Evolutionary conservation across 2,113 vertebrate genomes (phyloP), one percentile per base, ranked within the genome.

Genomic region (Sinocyclocheilus grahami): DNA sequence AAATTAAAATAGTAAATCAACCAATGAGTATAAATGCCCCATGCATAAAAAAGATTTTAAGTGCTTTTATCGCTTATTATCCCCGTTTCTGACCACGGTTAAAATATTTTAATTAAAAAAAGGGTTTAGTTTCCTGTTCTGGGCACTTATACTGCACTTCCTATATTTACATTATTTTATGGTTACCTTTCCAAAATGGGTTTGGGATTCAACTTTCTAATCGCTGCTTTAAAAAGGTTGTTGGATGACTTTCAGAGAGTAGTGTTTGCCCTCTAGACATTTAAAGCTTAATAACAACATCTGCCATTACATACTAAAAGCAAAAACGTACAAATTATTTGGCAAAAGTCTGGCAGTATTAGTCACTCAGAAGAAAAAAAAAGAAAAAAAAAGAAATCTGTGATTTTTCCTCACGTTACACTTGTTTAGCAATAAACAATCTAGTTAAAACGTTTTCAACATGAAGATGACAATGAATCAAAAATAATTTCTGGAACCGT

Each of bases 211-310:
- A 78, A 60, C 18, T 78, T 37, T 27, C 16, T 78, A 33, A 78
- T 60, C 33, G 8, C 33, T 8, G 55, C 78, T 63, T 33, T 46
- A 37, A 60, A 79, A 79, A 39, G 37, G 37, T 13, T 16, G 42
- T 8, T 51, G 77, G 53, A 65, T 20, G 39, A 63, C 39, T 55
- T 69, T 62, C 55, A 79, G 69, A 62, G 22, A 78, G 4, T 7
- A 14, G 30, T n/a, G 27, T 79, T 67, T 72, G 81, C 83, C 39
- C 78, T 84, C 65, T 84, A 79, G 33, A 87, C 65, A 74, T 84
- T 74, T 84, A 80, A 80, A 87, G 82, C 82, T 63, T 84, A 42
- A 74, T 53, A 74, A 84, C 48, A 74, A 22, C 76, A 65, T 53
- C 65, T 46, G 53, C 24, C 30, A 24, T 53, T 2, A 63, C 37